Percentiles rank a stretch among this genome's conserved stretches.
phyloP scores from a whole-genome alignment of 2,888 invertebrate species.

The Agrochola litura region DNA sequence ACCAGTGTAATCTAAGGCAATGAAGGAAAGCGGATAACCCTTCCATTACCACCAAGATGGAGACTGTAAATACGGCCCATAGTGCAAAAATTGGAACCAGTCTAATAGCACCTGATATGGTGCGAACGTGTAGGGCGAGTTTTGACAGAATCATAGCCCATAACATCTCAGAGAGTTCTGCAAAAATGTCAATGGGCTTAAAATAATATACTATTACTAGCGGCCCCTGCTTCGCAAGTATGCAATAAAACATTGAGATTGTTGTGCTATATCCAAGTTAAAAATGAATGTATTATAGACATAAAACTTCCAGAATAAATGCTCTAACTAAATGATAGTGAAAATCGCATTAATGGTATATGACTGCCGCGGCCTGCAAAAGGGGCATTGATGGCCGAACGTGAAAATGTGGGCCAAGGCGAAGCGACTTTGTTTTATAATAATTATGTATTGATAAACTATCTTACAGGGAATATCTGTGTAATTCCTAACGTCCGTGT shows the following conservation, averaged over 20 bases:
- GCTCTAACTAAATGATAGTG: too few species aligned
- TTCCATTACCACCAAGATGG: constrained; percentile 96
- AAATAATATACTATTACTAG: not conserved
- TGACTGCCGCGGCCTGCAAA: too few species aligned
- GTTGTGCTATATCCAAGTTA: not conserved
- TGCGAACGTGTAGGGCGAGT: constrained; percentile 79
- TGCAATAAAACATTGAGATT: not conserved
- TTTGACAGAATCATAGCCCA: constrained; percentile 93
- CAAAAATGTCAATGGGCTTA: constrained; percentile 50
- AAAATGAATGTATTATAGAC: too few species aligned
- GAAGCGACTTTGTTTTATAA: too few species aligned
- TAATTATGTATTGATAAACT: too few species aligned
- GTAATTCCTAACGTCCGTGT: too few species aligned
- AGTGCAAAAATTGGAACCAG: constrained; percentile 92
- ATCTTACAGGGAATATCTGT: too few species aligned
- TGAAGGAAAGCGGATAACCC: constrained; percentile 97
- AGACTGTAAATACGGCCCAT: constrained; percentile 94
- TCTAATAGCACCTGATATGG: constrained; percentile 81
- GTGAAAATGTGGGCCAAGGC: too few species aligned
- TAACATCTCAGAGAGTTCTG: constrained; percentile 95
- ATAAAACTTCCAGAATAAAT: too few species aligned
- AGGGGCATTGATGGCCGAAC: too few species aligned
- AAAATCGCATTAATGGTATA: too few species aligned
- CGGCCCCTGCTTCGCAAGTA: not conserved
- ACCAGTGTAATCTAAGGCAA: constrained; percentile 97